phyloP scores from a whole-genome alignment of 2,113 vertebrate species.

The Papio anubis region DNA sequence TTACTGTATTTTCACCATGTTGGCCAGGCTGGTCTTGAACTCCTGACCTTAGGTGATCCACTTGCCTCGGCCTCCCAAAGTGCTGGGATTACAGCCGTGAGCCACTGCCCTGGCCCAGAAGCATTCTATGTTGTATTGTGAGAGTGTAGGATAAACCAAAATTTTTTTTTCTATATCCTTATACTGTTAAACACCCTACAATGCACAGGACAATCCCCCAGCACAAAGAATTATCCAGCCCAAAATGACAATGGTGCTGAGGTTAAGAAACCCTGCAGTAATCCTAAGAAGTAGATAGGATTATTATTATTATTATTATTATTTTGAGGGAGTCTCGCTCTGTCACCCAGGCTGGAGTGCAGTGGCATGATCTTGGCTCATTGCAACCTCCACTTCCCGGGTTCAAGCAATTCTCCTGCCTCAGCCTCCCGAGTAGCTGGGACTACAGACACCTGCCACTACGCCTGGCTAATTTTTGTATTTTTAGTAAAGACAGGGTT shows the following conservation, averaged over 20 bases:
- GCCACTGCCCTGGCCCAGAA: background rate
- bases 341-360: too few species aligned
- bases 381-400: too few species aligned
- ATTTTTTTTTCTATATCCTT: background rate
- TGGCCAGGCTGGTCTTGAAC: background rate
- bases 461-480: too few species aligned
- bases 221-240: background rate
- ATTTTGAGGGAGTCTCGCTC: too few species aligned
- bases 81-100: too few species aligned
- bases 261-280: background rate
- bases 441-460: too few species aligned
- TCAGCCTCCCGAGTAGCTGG: too few species aligned
- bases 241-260: background rate
- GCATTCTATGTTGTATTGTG: background rate
- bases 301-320: too few species aligned
- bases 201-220: background rate
- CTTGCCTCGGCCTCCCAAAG: background rate
- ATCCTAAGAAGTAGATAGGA: background rate
- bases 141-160: background rate
- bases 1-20: background rate
- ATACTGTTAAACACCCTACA: background rate
- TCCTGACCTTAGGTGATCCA: background rate
- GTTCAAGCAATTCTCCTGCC: too few species aligned
- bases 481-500: too few species aligned
- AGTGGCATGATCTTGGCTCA: too few species aligned